Percentiles rank a stretch among this genome's conserved stretches.
Conservation (phyloP, 1,140 invertebrate genomes). For the Alviniconcha marisindica region DNA sequence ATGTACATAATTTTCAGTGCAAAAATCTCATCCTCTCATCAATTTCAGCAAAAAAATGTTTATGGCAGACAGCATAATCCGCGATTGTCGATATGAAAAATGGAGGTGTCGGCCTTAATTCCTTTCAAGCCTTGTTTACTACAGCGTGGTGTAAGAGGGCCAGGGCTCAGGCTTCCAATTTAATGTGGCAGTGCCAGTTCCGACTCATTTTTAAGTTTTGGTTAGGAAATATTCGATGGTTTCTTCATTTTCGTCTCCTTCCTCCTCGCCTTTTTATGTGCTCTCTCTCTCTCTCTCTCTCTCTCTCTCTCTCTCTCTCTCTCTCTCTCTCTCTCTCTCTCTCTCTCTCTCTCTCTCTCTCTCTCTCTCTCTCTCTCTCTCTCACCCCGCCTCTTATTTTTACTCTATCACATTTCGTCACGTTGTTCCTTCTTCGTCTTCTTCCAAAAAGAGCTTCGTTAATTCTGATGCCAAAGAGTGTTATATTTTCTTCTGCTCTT, state of each 20-base stretch:
- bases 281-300: background rate
- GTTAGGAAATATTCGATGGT: background rate
- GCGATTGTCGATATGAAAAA: slow-evolving; percentile 19
- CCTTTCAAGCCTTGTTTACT: slow-evolving; percentile 29
- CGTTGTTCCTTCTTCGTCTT: background rate
- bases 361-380: background rate
- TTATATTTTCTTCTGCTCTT: too few relatives aligned
- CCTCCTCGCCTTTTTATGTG: background rate
- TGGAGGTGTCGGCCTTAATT: slow-evolving; percentile 4
- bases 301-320: background rate
- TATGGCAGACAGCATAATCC: slow-evolving; percentile 26
- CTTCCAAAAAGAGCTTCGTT: too few relatives aligned
- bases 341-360: background rate
- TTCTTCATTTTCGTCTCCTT: background rate
- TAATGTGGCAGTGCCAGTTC: slow-evolving; percentile 4
- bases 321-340: background rate
- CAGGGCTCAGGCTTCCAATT: background rate
- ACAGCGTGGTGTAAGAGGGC: background rate
- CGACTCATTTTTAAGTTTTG: background rate
- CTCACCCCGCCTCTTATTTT: background rate
- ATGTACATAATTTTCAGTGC: background rate
- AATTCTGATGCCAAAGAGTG: too few relatives aligned
- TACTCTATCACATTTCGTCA: background rate
- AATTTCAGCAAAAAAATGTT: background rate
- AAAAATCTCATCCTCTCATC: background rate